Base-by-base conservation (phyloP, 53 echinoderm and acorn worm genomes). In the Apostichopus leukothele region DNA sequence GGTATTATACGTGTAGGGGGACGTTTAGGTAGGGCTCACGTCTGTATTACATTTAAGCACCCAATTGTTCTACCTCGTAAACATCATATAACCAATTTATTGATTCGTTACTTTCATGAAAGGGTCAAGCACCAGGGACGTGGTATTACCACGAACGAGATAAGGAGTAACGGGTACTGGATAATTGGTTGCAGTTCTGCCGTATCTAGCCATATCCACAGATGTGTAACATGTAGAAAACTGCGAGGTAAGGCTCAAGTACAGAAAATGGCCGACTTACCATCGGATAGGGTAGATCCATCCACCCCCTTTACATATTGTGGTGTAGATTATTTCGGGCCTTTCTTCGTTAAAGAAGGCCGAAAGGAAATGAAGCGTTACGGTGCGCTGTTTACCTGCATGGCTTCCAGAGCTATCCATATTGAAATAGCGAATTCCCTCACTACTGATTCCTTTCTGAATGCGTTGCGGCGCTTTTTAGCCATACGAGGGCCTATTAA, bases 401-500 rank as follows among this genome's bases (percentile, higher is more conserved):
- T 95, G 90, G 51, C 93, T 54, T 92, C 90, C 23, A 90, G 92
- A 55, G 96, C 96, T 21, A 89, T 95, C 4, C 96, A 95, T 61
- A 83, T 95, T 4, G 91, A 95, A 86, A 79, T 78, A 60, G 5
- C 87, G 39, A 63, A 79, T 57, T 91, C 92, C 1, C 51, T 96
- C 8, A 86, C 22, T 6, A 93, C 93, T 26, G 92, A 96, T 59
- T 76, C 91, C n/a, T 93, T 96, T 87, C 68, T 96, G 0, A 93
- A 94, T 91, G 94, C 86, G 1, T 75, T 94, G 3, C 88, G 94
- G 9, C 88, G 96, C 1, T 92, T 96, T 79, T 8, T 14, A 7
- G n/a, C 86, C 7, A n/a, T 90, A 14, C 76, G 90, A 21, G 90
- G 76, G 22, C 79, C 91, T 20, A 23, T 91, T 79, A 92, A 86